A percentile compares a stretch with the other conserved stretches of the same genome.
Conservation (phyloP, 2,888 invertebrate species). For the Labia minor region DNA sequence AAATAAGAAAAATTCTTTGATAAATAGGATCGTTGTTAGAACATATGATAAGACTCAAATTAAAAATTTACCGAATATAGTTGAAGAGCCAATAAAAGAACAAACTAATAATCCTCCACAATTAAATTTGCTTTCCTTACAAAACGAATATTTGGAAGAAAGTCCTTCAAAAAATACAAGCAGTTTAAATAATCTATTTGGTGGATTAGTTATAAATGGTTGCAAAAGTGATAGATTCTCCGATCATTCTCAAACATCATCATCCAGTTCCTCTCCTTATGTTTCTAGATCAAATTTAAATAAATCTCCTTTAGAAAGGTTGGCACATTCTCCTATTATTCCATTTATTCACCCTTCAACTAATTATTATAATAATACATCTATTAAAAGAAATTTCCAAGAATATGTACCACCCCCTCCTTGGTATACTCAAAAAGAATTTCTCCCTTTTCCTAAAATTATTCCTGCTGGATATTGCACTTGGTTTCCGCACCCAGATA, state of each 20-base stretch:
- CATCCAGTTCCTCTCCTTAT: slow-evolving; percentile 1
- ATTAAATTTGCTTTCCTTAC: background rate
- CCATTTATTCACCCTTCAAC: background rate
- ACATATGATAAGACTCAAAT: background rate
- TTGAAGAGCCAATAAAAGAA: background rate
- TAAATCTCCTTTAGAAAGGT: background rate
- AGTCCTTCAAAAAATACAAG: background rate
- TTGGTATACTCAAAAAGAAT: slow-evolving; percentile 23
- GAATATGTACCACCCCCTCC: background rate
- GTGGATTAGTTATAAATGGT: background rate
- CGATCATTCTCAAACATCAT: background rate
- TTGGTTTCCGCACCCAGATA: slow-evolving; percentile 22
- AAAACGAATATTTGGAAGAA: background rate
- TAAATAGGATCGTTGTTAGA: background rate
- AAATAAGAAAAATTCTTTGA: background rate
- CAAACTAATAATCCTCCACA: background rate
- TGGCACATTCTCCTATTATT: background rate
- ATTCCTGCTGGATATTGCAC: slow-evolving; percentile 24
- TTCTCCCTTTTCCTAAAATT: slow-evolving; percentile 19
- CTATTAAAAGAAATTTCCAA: background rate
- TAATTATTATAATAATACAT: background rate
- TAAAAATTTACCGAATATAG: background rate
- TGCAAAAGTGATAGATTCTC: background rate
- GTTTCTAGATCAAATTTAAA: background rate
- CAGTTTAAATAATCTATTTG: background rate